Evolutionary conservation across 2,888 invertebrate genomes (phyloP).

Genomic region (Elgonia sp.): DNA sequence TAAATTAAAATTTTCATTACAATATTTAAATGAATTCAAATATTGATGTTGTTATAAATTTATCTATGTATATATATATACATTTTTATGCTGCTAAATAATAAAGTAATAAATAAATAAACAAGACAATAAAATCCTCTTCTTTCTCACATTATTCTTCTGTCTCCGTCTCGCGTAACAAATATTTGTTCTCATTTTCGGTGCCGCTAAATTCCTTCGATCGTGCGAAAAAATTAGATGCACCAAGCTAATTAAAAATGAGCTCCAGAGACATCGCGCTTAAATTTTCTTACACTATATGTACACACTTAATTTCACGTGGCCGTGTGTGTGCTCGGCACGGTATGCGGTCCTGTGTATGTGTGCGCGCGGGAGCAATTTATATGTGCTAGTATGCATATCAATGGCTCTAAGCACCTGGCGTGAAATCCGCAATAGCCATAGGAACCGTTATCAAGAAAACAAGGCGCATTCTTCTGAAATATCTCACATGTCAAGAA

Average conservation of each 20-base stretch:
- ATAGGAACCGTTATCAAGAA: conserved; percentile 72
- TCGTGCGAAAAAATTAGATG: conserved; percentile 40
- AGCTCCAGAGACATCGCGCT: conserved; percentile 35
- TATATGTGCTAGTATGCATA: conserved; percentile 64
- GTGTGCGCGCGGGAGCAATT: conserved; percentile 37
- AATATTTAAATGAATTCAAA: no score
- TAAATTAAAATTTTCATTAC: no score
- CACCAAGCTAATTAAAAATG: conserved; percentile 61
- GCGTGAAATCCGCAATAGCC: conserved; percentile 73
- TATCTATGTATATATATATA: no score
- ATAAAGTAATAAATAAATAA: neutral
- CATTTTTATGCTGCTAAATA: neutral
- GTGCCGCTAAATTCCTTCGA: conserved; percentile 25
- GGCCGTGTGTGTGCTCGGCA: neutral
- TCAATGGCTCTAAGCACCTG: conserved; percentile 72
- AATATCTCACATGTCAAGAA: conserved; percentile 70
- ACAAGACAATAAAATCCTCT: neutral
- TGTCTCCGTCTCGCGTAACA: neutral
- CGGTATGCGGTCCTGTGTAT: neutral
- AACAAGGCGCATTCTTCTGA: conserved; percentile 72
- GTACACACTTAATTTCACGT: conserved; percentile 22
- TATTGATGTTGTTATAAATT: no score
- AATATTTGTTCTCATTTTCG: conserved; percentile 50
- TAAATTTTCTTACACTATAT: conserved; percentile 30
- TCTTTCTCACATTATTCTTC: neutral